These are phyloP conservation scores for Myripristis jacobus DNA, from an alignment of 2,797 vertebrate species.

Conservation along the genomic window DNA sequence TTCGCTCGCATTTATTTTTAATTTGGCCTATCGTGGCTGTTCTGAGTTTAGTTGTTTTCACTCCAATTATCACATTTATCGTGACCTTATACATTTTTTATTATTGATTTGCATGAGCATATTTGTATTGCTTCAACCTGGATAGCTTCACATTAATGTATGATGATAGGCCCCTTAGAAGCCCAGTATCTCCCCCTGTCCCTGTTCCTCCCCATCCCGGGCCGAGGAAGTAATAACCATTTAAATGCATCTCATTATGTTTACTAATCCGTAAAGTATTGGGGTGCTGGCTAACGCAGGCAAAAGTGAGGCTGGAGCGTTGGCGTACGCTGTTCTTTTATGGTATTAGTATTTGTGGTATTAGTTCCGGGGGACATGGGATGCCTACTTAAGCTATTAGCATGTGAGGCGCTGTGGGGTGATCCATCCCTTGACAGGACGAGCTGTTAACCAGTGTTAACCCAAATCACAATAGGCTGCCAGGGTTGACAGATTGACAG, in stretches of 20 bases:
- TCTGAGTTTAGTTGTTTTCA: slow-evolving; percentile 11
- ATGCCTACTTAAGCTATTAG: slow-evolving; percentile 86
- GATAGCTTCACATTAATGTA: slow-evolving; percentile 58
- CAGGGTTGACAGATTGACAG: slow-evolving; percentile 76
- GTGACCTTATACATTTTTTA: too few species aligned
- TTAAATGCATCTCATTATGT: slow-evolving; percentile 86
- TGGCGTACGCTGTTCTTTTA: slow-evolving; percentile 72
- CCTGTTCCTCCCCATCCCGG: slow-evolving; percentile 39
- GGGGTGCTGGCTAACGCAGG: slow-evolving; percentile 75
- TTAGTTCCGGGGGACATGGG: slow-evolving; percentile 84
- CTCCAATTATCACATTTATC: slow-evolving; percentile 24
- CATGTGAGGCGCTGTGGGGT: slow-evolving; percentile 81
- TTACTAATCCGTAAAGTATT: slow-evolving; percentile 84
- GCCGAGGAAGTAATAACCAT: slow-evolving; percentile 79
- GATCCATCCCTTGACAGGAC: slow-evolving; percentile 79
- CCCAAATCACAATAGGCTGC: slow-evolving; percentile 77
- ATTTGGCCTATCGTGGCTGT: not conserved
- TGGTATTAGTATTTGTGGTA: slow-evolving; percentile 85
- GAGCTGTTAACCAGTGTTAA: slow-evolving; percentile 80
- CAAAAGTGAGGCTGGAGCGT: slow-evolving; percentile 62
- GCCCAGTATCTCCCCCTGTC: slow-evolving; percentile 40
- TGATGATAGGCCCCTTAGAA: slow-evolving; percentile 60
- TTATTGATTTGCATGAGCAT: slow-evolving; percentile 31
- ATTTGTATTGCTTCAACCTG: slow-evolving; percentile 29
- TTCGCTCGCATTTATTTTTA: slow-evolving; percentile 5